Percentiles rank a stretch among this genome's conserved stretches.
Conservation (phyloP, 2,797 vertebrate species). For the Sebastes cheni region DNA sequence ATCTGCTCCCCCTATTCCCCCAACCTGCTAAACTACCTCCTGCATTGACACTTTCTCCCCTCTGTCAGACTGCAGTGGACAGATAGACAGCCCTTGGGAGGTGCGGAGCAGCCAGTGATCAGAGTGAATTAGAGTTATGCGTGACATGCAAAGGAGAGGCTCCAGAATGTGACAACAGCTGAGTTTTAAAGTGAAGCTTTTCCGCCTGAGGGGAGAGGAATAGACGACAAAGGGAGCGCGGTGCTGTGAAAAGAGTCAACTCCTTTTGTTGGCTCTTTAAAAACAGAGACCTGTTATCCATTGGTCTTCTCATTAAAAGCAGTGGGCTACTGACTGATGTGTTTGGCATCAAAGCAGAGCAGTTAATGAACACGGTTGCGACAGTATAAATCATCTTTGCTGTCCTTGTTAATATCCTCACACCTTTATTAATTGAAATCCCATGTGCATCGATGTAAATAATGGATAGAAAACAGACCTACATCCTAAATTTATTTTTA, state of each 20-base stretch:
- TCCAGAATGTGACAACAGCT: slow-evolving; percentile 80
- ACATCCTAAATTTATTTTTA: background rate
- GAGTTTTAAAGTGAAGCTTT: slow-evolving; percentile 73
- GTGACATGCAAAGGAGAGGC: slow-evolving; percentile 80
- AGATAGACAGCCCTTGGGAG: slow-evolving; percentile 30
- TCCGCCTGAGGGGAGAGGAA: slow-evolving; percentile 60
- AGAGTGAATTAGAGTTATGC: slow-evolving; percentile 79
- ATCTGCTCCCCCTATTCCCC: slow-evolving; percentile 43
- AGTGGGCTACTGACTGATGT: background rate
- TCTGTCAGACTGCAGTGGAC: slow-evolving; percentile 34
- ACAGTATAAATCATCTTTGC: background rate
- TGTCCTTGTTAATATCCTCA: background rate
- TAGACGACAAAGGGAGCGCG: slow-evolving; percentile 36
- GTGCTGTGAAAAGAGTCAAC: slow-evolving; percentile 45
- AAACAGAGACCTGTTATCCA: slow-evolving; percentile 36
- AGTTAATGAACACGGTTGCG: slow-evolving; percentile 10
- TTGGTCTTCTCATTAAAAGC: slow-evolving; percentile 16
- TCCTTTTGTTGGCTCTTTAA: slow-evolving; percentile 57
- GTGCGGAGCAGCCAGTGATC: slow-evolving; percentile 68
- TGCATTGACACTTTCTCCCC: slow-evolving; percentile 24
- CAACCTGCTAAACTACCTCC: slow-evolving; percentile 27
- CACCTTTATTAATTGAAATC: background rate
- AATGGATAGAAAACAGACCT: background rate
- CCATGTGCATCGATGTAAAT: background rate
- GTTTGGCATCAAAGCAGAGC: slow-evolving; percentile 4